A percentile compares a stretch with the other conserved stretches of the same genome.
phyloP scores from a whole-genome alignment of 2,797 vertebrate species.

The Lagorchestes hirsutus region DNA sequence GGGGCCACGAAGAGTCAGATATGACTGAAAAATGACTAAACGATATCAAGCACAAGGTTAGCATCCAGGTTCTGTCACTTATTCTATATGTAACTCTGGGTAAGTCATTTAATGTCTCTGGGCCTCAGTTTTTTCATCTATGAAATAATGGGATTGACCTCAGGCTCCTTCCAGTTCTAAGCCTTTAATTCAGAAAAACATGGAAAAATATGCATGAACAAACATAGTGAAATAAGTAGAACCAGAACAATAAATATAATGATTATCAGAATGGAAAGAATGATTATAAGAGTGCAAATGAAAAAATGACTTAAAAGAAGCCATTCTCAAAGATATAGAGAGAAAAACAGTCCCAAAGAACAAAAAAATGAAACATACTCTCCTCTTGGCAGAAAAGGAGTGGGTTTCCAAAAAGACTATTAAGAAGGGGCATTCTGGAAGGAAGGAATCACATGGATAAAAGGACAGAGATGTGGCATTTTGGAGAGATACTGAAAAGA shows the following conservation, averaged over 20 bases:
- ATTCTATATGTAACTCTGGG: too few species aligned
- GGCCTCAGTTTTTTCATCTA: neutral
- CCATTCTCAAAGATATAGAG: neutral
- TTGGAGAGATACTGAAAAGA: too few species aligned
- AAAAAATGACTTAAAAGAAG: neutral
- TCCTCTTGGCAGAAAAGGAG: neutral
- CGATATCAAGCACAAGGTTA: neutral
- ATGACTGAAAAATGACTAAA: neutral
- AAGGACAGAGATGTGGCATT: too few species aligned
- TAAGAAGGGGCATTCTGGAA: too few species aligned
- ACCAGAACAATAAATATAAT: neutral
- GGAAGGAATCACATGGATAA: too few species aligned
- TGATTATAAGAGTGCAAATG: neutral
- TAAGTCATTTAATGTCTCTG: neutral
- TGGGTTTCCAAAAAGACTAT: too few species aligned
- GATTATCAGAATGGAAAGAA: neutral
- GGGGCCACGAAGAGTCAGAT: too few species aligned
- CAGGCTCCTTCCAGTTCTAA: too few species aligned
- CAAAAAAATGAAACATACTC: neutral
- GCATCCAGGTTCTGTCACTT: too few species aligned
- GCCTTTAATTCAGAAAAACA: neutral
- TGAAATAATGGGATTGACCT: neutral
- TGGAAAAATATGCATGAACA: neutral
- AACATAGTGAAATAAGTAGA: neutral
- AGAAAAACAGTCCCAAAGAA: neutral